Percentiles rank a stretch among this genome's conserved stretches.
Conservation (phyloP, 2,888 invertebrate species). For the Electrophaes corylata region DNA sequence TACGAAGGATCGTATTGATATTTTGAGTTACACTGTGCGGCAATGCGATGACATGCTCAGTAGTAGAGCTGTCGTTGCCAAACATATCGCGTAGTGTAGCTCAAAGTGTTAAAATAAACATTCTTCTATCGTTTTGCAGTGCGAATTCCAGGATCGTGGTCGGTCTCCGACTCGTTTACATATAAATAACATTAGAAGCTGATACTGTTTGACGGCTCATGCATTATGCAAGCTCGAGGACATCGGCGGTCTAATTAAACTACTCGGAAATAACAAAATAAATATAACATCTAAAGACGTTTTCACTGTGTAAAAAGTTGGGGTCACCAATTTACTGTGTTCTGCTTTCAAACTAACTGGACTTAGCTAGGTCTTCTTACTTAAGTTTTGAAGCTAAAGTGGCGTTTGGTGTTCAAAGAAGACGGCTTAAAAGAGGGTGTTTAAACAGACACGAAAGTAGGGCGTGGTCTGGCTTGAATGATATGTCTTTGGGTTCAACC, state of each 20-base stretch:
- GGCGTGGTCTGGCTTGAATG: not conserved
- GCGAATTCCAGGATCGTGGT: not conserved
- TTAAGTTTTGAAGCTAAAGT: not conserved
- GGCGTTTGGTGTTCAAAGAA: not conserved
- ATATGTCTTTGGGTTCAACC: not conserved
- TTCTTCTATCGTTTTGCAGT: not conserved
- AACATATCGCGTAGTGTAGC: not conserved
- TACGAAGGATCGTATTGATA: not conserved
- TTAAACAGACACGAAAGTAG: not conserved
- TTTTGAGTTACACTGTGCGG: not conserved
- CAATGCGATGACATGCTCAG: not conserved
- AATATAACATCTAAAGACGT: slow-evolving; percentile 5
- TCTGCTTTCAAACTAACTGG: not conserved
- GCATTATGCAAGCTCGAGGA: slow-evolving; percentile 53
- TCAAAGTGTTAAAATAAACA: not conserved
- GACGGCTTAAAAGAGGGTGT: not conserved
- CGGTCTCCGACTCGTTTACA: slow-evolving; percentile 39
- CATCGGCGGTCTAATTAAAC: slow-evolving; percentile 52
- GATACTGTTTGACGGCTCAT: slow-evolving; percentile 40
- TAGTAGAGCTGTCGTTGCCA: not conserved
- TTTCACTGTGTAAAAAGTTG: slow-evolving; percentile 3
- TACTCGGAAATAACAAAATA: slow-evolving; percentile 34
- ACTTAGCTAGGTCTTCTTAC: not conserved
- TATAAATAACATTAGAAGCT: slow-evolving; percentile 44
- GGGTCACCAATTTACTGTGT: slow-evolving; percentile 1